These are phyloP conservation scores for Whitmania pigra DNA, from an alignment of 1,140 invertebrate genomes.

Conservation along the genomic window DNA sequence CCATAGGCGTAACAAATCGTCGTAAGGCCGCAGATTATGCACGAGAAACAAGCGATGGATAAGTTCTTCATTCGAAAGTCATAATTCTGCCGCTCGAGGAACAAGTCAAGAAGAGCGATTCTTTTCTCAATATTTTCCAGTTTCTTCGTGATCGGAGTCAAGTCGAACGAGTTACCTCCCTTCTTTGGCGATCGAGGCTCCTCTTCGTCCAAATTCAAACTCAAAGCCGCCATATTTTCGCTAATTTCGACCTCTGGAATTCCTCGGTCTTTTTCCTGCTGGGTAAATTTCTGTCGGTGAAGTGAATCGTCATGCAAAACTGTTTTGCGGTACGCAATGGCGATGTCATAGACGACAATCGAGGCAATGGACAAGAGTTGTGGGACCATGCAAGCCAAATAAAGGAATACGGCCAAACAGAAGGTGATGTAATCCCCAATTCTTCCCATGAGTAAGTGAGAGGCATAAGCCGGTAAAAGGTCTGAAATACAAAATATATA, in stretches of 20 bases:
- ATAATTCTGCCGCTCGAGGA: not conserved
- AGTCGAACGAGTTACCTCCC: not conserved
- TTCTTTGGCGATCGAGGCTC: too few species aligned
- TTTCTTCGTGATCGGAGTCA: not conserved
- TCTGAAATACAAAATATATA: slow-evolving; percentile 29
- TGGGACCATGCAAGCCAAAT: slow-evolving; percentile 41
- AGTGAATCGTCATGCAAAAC: slow-evolving; percentile 20
- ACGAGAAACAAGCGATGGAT: not conserved
- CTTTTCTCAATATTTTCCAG: not conserved
- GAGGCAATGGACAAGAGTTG: slow-evolving; percentile 43
- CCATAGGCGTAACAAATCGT: not conserved
- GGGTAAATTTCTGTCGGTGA: not conserved
- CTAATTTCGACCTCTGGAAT: not conserved
- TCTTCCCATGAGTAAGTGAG: slow-evolving; percentile 37
- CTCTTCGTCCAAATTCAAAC: not conserved
- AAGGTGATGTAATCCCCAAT: slow-evolving; percentile 38
- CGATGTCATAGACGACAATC: slow-evolving; percentile 44
- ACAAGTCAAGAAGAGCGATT: not conserved
- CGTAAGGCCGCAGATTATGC: not conserved
- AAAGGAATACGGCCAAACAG: slow-evolving; percentile 38
- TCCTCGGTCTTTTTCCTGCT: not conserved
- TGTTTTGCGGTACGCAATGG: slow-evolving; percentile 38
- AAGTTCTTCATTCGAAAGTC: slow-evolving; percentile 7
- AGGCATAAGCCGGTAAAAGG: slow-evolving; percentile 38
- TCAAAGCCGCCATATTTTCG: not conserved